Base-by-base conservation (phyloP, 1,140 invertebrate genomes). In the Solenopsis fugax region DNA sequence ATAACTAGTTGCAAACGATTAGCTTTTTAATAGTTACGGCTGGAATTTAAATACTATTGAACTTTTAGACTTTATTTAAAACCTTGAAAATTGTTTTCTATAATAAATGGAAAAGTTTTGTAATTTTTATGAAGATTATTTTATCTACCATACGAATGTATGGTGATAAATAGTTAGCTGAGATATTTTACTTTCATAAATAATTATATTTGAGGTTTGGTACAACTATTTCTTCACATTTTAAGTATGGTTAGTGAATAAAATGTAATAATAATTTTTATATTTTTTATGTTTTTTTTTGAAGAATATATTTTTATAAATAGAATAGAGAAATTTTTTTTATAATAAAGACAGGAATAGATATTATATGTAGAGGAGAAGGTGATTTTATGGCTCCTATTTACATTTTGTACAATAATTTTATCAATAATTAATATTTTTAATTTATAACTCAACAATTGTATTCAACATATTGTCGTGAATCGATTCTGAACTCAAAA, bases 221-320 rank as follows among this genome's bases (percentile, higher is more conserved):
- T 16, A 29, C n/a, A 29, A 29, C 0, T 29, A 29, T 71, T 24
- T 50, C 50, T 9, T 50, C 16, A 69, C 41, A 41, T 41, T 41
- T 41, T 41, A 41, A 0, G 4, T 3, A 7, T 7, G 7, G 41
- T 7, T 7, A 41, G 58, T 10, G 12, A 3, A 69, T 69, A 29
- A 69, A 72, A 37, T 54, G 4, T n/a, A 54, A 52, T 37, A 41
- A 3, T 73, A 41, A 41, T 73, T 73, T 56, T 41, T 77, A 67
- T 41, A 13, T 1, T 18, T 48, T 37, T 24, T 2, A 16, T 0
- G 5, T 41, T 41, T 77, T 64, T 77, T 18, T 48, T 62, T 77
- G 37, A 4, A 18, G 7, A 13, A 72, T 29, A 41, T 41, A 41
- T 41, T 41, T 41, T 41, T 41, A 41, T 41, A 5, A 4, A 41